These are phyloP conservation scores for Scomberomorus guttatus DNA, from an alignment of 2,797 vertebrate genomes.

Conservation along the genomic window DNA sequence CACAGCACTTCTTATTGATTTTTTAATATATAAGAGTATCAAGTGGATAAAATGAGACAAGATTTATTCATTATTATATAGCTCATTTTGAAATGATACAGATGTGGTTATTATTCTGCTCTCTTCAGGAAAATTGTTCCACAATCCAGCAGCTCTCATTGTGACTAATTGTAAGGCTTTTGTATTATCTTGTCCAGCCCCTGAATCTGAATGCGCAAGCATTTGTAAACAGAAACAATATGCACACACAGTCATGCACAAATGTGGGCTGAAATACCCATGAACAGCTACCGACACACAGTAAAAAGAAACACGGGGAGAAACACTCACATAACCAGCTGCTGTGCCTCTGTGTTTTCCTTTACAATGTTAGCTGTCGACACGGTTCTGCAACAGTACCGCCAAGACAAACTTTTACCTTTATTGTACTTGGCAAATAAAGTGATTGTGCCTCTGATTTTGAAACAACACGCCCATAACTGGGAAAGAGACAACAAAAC, in stretches of 20 bases:
- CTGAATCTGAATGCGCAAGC: slow-evolving; percentile 20
- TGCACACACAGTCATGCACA: slow-evolving; percentile 17
- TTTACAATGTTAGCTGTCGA: slow-evolving; percentile 30
- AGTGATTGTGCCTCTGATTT: slow-evolving; percentile 52
- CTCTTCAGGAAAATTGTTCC: slow-evolving; percentile 36
- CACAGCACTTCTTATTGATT: background rate
- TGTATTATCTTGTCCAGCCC: slow-evolving; percentile 40
- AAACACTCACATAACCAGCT: slow-evolving; percentile 13
- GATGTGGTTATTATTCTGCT: slow-evolving; percentile 27
- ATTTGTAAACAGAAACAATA: slow-evolving; percentile 42
- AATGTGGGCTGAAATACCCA: slow-evolving; percentile 12
- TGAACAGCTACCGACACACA: slow-evolving; percentile 23
- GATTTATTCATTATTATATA: background rate
- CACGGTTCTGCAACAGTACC: slow-evolving; percentile 22
- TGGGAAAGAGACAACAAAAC: slow-evolving; percentile 32
- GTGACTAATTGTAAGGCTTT: slow-evolving; percentile 49
- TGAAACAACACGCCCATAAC: slow-evolving; percentile 43
- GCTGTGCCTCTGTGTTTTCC: slow-evolving; percentile 9
- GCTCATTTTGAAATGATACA: slow-evolving; percentile 28
- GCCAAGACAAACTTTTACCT: slow-evolving; percentile 54
- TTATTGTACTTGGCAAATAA: slow-evolving; percentile 63
- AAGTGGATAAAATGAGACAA: background rate
- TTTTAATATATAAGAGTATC: background rate
- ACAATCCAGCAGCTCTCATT: slow-evolving; percentile 30
- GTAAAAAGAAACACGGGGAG: background rate